These are phyloP conservation scores for Netelia melanura DNA, from an alignment of 2,888 invertebrate genomes.

Conservation along the genomic window DNA sequence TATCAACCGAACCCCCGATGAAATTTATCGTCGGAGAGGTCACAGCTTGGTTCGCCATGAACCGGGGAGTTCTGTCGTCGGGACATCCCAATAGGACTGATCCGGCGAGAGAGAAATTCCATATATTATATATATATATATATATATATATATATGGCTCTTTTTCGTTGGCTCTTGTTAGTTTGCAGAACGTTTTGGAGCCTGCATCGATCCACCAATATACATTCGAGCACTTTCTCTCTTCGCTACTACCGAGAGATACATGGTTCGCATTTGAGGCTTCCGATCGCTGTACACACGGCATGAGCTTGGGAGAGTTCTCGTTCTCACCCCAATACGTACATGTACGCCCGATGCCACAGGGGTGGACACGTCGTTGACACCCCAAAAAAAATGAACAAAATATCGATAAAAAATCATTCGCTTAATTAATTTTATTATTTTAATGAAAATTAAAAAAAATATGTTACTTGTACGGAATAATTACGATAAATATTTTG, in stretches of 20 bases:
- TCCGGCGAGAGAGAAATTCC: slow-evolving; percentile 14
- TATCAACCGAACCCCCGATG: slow-evolving; percentile 73
- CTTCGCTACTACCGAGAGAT: slow-evolving; percentile 28
- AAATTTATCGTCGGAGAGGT: slow-evolving; percentile 80
- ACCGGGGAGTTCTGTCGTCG: slow-evolving; percentile 70
- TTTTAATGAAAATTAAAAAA: too few relatives aligned
- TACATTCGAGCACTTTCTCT: slow-evolving; percentile 16
- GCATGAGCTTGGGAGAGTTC: slow-evolving; percentile 51
- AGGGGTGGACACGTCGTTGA: too few relatives aligned
- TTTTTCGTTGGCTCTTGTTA: slow-evolving; percentile 63
- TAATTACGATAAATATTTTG: too few relatives aligned
- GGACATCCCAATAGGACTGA: slow-evolving; percentile 48
- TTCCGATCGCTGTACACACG: slow-evolving; percentile 31
- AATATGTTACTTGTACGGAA: too few relatives aligned
- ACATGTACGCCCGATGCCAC: neutral
- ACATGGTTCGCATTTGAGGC: slow-evolving; percentile 43
- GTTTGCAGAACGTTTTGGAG: slow-evolving; percentile 72
- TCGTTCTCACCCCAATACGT: slow-evolving; percentile 35
- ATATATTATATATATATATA: neutral
- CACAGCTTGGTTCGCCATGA: slow-evolving; percentile 81
- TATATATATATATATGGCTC: slow-evolving; percentile 30
- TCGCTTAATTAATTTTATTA: too few relatives aligned
- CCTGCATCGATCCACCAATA: slow-evolving; percentile 46
- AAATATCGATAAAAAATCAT: too few relatives aligned
- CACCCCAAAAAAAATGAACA: too few relatives aligned